Conservation (phyloP, 2,113 vertebrate genomes). For the Chroicocephalus ridibundus region DNA sequence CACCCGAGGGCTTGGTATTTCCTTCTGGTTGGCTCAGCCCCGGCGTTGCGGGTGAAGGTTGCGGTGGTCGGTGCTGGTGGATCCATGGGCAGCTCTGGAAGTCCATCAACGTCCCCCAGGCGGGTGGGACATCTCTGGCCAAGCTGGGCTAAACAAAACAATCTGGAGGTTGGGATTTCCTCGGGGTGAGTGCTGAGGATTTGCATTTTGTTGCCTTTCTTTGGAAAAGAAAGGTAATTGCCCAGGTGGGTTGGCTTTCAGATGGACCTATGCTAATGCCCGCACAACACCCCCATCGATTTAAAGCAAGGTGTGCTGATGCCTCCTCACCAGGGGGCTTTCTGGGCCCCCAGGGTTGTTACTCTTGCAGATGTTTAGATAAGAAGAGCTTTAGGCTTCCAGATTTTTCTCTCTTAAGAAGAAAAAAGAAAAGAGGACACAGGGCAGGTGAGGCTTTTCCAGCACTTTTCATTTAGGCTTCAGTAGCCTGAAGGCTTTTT, state of each 20-base stretch:
- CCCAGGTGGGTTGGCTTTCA: neutral
- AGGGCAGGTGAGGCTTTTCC: neutral
- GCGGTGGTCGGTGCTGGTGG: neutral
- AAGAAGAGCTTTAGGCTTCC: neutral
- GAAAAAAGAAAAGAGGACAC: neutral
- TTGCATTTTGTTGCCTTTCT: neutral
- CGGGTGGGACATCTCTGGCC: neutral
- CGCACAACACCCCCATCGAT: neutral
- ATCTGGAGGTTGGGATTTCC: neutral
- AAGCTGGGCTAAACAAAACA: neutral
- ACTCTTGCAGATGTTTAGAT: neutral
- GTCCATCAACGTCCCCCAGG: neutral
- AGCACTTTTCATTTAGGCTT: neutral
- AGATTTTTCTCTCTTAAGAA: neutral
- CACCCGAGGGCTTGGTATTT: accelerated
- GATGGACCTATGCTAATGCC: neutral
- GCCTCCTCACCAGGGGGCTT: neutral
- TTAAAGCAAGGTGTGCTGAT: neutral
- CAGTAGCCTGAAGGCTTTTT: neutral
- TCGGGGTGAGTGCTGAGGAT: neutral
- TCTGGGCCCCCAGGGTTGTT: neutral
- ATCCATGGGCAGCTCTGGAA: neutral
- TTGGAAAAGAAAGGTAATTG: neutral
- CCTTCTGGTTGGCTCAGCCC: neutral
- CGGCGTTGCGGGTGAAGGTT: accelerated